Evolutionary conservation across 2,797 vertebrate species (phyloP).

Genomic region (Labroides dimidiatus): DNA sequence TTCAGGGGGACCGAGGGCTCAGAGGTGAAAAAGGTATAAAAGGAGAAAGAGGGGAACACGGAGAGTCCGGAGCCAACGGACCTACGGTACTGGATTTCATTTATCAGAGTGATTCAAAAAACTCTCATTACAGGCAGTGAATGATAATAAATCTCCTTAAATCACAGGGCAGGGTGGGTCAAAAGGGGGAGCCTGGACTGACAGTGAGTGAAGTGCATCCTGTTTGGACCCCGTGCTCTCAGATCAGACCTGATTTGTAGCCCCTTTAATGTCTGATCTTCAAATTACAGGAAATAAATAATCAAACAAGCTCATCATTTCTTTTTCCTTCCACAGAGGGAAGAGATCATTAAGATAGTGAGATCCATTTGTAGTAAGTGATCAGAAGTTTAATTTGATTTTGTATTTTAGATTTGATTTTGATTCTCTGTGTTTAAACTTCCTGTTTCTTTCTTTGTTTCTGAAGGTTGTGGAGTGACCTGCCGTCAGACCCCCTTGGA

Average conservation of each 20-base stretch:
- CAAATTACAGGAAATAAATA: no score
- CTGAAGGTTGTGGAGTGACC: conserved; percentile 67
- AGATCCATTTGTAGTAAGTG: conserved; percentile 91
- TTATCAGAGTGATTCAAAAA: neutral
- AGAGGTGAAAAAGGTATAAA: conserved; percentile 84
- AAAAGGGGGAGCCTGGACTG: conserved; percentile 88
- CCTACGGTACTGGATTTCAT: conserved; percentile 58
- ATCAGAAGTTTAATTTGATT: neutral
- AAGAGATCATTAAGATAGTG: conserved; percentile 89
- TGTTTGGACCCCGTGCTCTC: no score
- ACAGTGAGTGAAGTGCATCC: conserved; percentile 83
- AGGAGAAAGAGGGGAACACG: conserved; percentile 85
- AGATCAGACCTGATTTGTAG: no score
- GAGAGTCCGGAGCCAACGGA: conserved; percentile 83
- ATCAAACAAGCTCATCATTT: no score
- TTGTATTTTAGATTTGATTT: neutral
- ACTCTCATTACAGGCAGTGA: conserved; percentile 3
- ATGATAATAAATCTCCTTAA: conserved; percentile 13
- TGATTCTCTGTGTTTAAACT: neutral
- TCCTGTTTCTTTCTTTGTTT: neutral
- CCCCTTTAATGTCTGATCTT: no score
- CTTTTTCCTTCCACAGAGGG: conserved; percentile 75
- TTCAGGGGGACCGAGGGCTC: conserved; percentile 88
- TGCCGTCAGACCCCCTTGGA: conserved; percentile 85
- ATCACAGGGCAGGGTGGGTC: conserved; percentile 84